Evolutionary conservation across 1,140 invertebrate genomes (phyloP).

Genomic region (Eupeodes corollae): DNA sequence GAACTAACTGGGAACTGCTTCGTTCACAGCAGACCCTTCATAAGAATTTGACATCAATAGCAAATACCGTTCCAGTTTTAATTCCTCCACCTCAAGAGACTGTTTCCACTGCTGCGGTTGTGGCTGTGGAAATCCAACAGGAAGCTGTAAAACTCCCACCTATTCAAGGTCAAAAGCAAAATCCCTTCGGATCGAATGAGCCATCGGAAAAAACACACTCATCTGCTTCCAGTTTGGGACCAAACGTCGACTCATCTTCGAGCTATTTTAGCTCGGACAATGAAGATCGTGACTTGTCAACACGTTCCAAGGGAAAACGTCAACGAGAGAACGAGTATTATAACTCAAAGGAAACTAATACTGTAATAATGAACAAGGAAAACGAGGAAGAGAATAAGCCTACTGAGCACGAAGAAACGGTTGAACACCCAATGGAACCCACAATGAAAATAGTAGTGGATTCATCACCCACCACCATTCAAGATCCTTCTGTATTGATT

Average conservation of each 20-base stretch:
- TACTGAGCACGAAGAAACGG: too few species aligned
- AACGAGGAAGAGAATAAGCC: too few species aligned
- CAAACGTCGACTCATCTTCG: constrained; percentile 52
- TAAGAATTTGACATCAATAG: constrained; percentile 26
- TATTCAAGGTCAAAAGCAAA: constrained; percentile 46
- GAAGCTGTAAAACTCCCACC: constrained; percentile 52
- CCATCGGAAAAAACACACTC: constrained; percentile 10
- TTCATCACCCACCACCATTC: neutral
- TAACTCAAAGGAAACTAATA: too few species aligned
- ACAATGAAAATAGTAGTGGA: neutral
- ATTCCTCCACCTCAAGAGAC: constrained; percentile 12
- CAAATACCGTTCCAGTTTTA: neutral
- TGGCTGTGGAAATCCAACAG: constrained; percentile 14
- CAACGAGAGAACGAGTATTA: too few species aligned
- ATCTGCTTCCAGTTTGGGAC: constrained; percentile 49
- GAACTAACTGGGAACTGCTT: constrained; percentile 68
- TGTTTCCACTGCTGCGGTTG: constrained; percentile 21
- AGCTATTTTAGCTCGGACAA: constrained; percentile 46
- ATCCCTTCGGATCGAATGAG: constrained; percentile 25
- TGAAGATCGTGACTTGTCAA: constrained; percentile 27
- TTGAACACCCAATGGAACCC: too few species aligned
- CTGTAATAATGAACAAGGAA: too few species aligned
- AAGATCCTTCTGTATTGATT: too few species aligned
- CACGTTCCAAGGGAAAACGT: neutral
- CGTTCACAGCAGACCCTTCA: constrained; percentile 49